Base-by-base conservation (phyloP, 2,888 invertebrate species). In the Pristionchus arcanus region DNA sequence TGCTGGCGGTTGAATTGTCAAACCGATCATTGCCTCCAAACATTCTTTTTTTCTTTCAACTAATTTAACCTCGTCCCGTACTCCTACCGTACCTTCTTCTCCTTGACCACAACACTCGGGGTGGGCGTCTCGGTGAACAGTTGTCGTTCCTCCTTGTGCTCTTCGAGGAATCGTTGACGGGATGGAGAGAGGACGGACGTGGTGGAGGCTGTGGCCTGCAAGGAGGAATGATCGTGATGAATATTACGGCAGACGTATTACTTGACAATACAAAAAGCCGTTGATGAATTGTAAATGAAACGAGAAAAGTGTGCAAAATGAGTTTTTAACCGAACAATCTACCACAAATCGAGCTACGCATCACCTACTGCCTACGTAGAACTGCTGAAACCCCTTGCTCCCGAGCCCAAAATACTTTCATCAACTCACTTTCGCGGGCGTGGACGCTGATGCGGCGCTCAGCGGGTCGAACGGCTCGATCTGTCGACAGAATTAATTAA, bases 161-260 rank as follows among this genome's bases (percentile, higher is more conserved):
- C 94, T 4, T 92, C 92, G 42, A 94, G 90, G 90, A 94, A 94
- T 71, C 94, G 92, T 28, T 94, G 93, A 59, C 94, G 90, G 31
- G 94, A 93, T 9, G 94, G 94, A 71, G 94, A 94, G 92, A 94
- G 92, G 74, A 88, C 89, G 19, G 68, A 53, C 25, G 90, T 90
- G n/a, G 90, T n/a, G 21, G 81, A 34, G 81, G 7, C 13, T 3
- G 53, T 21, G 11, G 9, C 11, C 42, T 49, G 42, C 11, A 49
- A 49, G 42, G 28, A 53, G 55, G 16, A 13, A 37, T 49, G 31
- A 19, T 25, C 21, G 0, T 34, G 31, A 49, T 15, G 25, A 77
- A 16, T 11, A 77, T 19, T 77, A 77, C 3, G 7, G n/a, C 7
- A 77, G 21, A 34, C 74, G 34, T 34, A 68, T 25, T 25, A 68